Base-by-base conservation (phyloP, 53 echinoderm and acorn worm species). In the Astropecten irregularis region DNA sequence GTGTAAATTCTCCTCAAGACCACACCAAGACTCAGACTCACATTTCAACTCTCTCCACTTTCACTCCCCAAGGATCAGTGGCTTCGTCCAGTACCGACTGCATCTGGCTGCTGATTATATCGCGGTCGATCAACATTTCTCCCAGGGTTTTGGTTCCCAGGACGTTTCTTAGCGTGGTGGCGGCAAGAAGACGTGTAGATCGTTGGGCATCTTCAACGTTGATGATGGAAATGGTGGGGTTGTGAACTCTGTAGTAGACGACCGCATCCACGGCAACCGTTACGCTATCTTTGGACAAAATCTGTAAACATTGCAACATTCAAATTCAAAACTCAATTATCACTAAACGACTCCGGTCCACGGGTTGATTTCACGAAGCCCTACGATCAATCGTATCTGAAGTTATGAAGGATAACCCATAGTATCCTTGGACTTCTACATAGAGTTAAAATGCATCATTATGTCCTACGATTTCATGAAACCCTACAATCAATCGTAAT, bases 191-290 rank as follows among this genome's bases (percentile, higher is more conserved):
- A 27, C 95, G 68, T 9, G 99, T 95, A 32, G 95, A 95, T 54
- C 92, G 92, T 50, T 95, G 95, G 52, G 92, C 92, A 42, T 99
- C 94, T 68, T 92, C 99, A 1, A 99, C 99, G 49, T 99, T 99
- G 56, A 82, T 95, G 82, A 99, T 99, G 86, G 95, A 90, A 66
- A 99, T 90, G 68, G 99, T 99, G 2, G 99, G 95, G 65, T 99
- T 99, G 83, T 85, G 85, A 33, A 99, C 94, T 29, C 99, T 76
- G 84, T 99, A 99, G 81, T 95, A 99, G 3, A 99, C 95, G 16
- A 99, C 99, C 8, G 99, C 99, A 82, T 99, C 99, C 21, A 99
- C 99, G 2, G 99, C 95, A 37, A 99, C 99, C 3, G 99, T 99
- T 48, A 99, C 99, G 47, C 99, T 99, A 92, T 99, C 99, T 83